A percentile compares a stretch with the other conserved stretches of the same genome.
Evolutionary conservation across 2,797 vertebrate genomes (phyloP).

Genomic region (Galago senegalensis): DNA sequence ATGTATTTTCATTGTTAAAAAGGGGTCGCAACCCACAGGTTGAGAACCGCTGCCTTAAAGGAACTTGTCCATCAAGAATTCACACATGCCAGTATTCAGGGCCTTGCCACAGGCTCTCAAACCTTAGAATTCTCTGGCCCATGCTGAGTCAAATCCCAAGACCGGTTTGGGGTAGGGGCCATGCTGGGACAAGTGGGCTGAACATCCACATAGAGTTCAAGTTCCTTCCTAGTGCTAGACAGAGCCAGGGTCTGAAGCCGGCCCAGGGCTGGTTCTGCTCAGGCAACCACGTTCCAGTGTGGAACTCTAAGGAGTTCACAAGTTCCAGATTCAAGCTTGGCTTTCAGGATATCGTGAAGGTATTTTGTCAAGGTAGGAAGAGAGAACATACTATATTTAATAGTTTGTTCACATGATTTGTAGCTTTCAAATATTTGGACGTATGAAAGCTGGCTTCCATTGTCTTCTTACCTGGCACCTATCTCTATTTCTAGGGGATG

Average conservation of each 20-base stretch:
- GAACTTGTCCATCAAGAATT: background rate
- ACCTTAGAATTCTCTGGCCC: background rate
- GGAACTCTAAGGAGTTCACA: background rate
- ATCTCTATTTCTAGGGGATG: background rate
- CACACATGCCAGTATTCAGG: background rate
- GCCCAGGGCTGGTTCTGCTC: background rate
- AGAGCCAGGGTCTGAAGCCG: background rate
- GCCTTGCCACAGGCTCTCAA: background rate
- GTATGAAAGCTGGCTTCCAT: background rate
- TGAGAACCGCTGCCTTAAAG: background rate
- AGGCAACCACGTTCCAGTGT: background rate
- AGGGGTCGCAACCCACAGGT: too few relatives aligned
- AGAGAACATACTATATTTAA: background rate
- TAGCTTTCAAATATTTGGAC: slow-evolving; percentile 11
- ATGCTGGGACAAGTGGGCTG: background rate
- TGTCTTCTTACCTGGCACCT: background rate
- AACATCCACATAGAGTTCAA: background rate
- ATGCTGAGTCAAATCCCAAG: background rate
- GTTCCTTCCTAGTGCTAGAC: background rate
- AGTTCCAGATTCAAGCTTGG: slow-evolving; percentile 10
- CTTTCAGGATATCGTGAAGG: background rate
- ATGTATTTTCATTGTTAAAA: too few relatives aligned
- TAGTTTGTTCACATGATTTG: background rate
- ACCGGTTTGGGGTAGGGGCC: rapidly evolving
- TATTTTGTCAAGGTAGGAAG: background rate